phyloP scores from a whole-genome alignment of 2,797 vertebrate genomes.

The Gouania willdenowi region DNA sequence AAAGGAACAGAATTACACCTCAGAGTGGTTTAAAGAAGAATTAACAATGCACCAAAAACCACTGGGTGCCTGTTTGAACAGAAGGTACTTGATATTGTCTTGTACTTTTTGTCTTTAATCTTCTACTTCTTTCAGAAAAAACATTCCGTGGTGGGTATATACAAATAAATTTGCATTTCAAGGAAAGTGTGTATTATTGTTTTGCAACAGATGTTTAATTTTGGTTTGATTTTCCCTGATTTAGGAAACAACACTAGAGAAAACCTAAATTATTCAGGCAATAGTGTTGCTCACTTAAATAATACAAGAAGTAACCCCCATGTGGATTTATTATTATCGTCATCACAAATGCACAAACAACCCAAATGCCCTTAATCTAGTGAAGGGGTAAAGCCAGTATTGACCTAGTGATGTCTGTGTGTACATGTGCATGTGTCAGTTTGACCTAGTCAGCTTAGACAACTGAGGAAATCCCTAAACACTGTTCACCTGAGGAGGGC shows the following conservation, averaged over 20 bases:
- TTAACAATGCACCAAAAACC: conserved; percentile 25
- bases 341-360: conserved; percentile 69
- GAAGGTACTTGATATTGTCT: conserved; percentile 8
- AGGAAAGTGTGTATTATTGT: conserved; percentile 3
- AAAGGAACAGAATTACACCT: conserved; percentile 32
- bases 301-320: conserved; percentile 48
- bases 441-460: conserved; percentile 52
- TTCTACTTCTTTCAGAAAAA: conserved; percentile 2
- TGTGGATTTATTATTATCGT: conserved; percentile 69
- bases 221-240: conserved; percentile 3
- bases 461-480: conserved; percentile 44
- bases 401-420: conserved; percentile 59
- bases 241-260: too few species aligned
- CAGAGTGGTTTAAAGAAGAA: conserved; percentile 24
- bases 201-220: neutral
- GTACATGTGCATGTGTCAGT: conserved; percentile 13
- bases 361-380: conserved; percentile 72
- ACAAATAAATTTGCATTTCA: conserved; percentile 12
- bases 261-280: conserved; percentile 11
- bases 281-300: conserved; percentile 45
- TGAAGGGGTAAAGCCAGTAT: conserved; percentile 68
- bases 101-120: conserved; percentile 1
- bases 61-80: conserved; percentile 12
- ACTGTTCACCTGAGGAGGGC: conserved; percentile 77
- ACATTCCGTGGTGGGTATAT: neutral